phyloP scores from a whole-genome alignment of 2,113 vertebrate genomes.

The Pygoscelis antarcticus region DNA sequence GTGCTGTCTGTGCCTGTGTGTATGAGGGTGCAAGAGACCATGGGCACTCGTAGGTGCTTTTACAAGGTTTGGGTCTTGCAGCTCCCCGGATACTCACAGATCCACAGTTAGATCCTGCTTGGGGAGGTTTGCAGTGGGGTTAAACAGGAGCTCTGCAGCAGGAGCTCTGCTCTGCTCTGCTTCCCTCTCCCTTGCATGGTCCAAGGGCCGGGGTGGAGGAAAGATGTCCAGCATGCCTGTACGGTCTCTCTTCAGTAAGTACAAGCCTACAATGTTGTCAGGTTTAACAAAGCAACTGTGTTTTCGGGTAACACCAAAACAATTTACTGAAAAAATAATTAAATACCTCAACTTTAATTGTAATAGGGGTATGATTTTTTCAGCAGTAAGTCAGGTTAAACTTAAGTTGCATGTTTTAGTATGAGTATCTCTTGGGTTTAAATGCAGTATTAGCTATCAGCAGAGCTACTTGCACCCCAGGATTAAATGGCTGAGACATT shows the following conservation, averaged over 20 bases:
- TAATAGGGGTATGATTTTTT: neutral
- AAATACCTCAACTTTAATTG: neutral
- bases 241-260: neutral
- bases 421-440: neutral
- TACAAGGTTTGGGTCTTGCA: neutral
- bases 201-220: neutral
- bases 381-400: neutral
- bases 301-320: neutral
- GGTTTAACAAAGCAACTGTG: neutral
- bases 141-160: neutral
- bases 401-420: neutral
- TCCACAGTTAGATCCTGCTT: neutral
- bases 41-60: neutral
- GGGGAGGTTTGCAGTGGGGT: neutral
- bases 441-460: neutral
- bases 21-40: neutral
- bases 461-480: neutral
- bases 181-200: neutral
- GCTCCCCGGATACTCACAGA: rapidly evolving
- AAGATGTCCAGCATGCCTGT: neutral
- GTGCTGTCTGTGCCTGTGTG: neutral
- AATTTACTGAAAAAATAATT: neutral
- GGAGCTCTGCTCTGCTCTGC: neutral
- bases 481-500: neutral
- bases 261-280: neutral